Evolutionary conservation across 2,797 vertebrate genomes (phyloP).

Genomic region (Salmo trutta): DNA sequence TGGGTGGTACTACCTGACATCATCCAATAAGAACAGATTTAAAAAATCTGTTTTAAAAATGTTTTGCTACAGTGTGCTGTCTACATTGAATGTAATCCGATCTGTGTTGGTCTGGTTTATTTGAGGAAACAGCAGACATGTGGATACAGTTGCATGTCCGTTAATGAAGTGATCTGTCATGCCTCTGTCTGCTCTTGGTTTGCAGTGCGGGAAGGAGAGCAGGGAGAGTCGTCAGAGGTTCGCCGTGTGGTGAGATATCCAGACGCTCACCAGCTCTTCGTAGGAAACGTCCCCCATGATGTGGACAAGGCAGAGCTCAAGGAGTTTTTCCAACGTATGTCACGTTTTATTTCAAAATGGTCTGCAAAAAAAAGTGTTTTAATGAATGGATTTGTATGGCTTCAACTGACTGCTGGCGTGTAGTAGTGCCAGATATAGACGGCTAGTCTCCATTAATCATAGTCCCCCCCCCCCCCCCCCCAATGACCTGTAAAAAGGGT

Average conservation of each 20-base stretch:
- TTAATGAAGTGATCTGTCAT: neutral
- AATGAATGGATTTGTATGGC: too few relatives aligned
- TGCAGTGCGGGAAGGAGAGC: conserved; percentile 89
- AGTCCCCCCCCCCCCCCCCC: neutral
- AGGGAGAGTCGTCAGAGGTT: conserved; percentile 85
- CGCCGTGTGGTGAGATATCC: conserved; percentile 88
- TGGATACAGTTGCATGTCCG: neutral
- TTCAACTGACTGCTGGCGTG: too few relatives aligned
- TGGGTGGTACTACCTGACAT: neutral
- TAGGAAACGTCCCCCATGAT: conserved; percentile 95
- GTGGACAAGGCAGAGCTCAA: conserved; percentile 95
- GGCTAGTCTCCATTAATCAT: neutral
- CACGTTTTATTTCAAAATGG: neutral
- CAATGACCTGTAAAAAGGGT: neutral
- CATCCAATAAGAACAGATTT: too few relatives aligned
- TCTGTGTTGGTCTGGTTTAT: neutral
- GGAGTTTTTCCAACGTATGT: conserved; percentile 97
- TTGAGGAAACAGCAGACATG: neutral
- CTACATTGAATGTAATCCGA: too few relatives aligned
- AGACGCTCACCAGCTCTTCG: conserved; percentile 95
- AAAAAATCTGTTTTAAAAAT: too few relatives aligned
- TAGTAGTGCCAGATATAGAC: neutral
- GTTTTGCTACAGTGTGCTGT: too few relatives aligned
- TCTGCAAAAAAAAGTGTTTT: neutral
- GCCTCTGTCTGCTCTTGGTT: neutral